Conservation (phyloP, 2,888 invertebrate species). For the Salticus scenicus region DNA sequence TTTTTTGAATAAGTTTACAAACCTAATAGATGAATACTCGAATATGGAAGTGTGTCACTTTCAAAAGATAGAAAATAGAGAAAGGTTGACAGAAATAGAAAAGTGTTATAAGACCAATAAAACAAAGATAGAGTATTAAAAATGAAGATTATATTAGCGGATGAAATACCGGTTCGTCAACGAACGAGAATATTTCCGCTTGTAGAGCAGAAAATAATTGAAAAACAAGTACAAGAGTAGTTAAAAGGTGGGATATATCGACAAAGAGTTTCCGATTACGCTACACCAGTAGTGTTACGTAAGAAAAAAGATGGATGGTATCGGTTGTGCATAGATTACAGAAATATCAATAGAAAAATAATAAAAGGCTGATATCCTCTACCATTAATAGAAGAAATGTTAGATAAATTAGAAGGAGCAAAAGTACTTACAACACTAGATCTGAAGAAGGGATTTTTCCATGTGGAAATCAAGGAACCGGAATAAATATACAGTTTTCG, state of each 20-base stretch:
- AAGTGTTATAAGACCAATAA: no score
- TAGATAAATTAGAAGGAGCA: constrained; percentile 22
- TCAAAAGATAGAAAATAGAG: no score
- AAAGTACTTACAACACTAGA: constrained; percentile 17
- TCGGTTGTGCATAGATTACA: constrained; percentile 27
- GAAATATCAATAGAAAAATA: constrained; percentile 15
- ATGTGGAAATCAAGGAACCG: constrained; percentile 5
- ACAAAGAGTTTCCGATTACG: no score
- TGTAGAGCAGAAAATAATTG: no score
- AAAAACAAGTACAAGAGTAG: no score
- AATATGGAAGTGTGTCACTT: no score
- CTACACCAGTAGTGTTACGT: constrained; percentile 16
- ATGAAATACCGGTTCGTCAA: neutral
- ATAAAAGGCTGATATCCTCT: constrained; percentile 21
- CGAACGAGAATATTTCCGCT: neutral
- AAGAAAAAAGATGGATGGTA: constrained; percentile 33
- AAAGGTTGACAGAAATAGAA: no score
- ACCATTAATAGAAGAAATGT: constrained; percentile 20
- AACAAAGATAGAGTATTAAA: no score
- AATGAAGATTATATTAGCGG: neutral
- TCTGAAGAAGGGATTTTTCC: constrained; percentile 39
- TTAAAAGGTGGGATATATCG: no score
- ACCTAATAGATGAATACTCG: no score
- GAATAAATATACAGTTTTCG: constrained; percentile 7
- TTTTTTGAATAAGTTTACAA: no score